These are phyloP conservation scores for Tinea trinotella DNA, from an alignment of 2,888 invertebrate genomes.

Conservation along the genomic window DNA sequence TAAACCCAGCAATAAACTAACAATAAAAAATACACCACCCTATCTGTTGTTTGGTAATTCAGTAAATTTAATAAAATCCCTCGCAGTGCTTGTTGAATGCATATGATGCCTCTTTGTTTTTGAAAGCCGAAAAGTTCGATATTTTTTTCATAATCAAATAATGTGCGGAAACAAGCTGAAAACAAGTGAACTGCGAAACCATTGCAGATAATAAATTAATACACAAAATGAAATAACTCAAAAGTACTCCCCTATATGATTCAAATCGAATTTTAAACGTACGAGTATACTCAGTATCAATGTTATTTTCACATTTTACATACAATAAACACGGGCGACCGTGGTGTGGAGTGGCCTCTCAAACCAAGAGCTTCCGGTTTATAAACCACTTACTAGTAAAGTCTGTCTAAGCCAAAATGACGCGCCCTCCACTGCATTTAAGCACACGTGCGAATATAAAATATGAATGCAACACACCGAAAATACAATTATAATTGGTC, in stretches of 20 bases:
- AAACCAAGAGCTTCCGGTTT: no score
- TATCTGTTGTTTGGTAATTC: no score
- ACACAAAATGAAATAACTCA: conserved; percentile 27
- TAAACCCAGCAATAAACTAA: neutral
- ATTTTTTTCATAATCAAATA: conserved; percentile 36
- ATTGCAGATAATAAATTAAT: conserved; percentile 32
- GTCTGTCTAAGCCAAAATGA: no score
- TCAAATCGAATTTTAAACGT: neutral
- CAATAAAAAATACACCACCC: no score
- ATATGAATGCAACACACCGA: no score
- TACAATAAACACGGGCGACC: no score
- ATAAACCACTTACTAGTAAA: no score
- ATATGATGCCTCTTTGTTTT: neutral
- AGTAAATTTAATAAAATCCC: conserved; percentile 13
- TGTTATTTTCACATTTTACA: neutral
- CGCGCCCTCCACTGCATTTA: no score
- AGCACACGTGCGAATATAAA: no score
- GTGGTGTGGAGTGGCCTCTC: no score
- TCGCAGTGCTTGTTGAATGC: conserved; percentile 13
- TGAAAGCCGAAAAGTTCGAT: conserved; percentile 10
- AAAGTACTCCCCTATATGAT: neutral
- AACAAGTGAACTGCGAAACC: conserved; percentile 26
- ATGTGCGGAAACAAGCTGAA: conserved; percentile 26
- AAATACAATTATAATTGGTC: no score
- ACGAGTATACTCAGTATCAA: neutral